Evolutionary conservation across 1,140 invertebrate genomes (phyloP), one percentile per base, ranked within the genome.

Genomic region (Eurosta solidaginis): DNA sequence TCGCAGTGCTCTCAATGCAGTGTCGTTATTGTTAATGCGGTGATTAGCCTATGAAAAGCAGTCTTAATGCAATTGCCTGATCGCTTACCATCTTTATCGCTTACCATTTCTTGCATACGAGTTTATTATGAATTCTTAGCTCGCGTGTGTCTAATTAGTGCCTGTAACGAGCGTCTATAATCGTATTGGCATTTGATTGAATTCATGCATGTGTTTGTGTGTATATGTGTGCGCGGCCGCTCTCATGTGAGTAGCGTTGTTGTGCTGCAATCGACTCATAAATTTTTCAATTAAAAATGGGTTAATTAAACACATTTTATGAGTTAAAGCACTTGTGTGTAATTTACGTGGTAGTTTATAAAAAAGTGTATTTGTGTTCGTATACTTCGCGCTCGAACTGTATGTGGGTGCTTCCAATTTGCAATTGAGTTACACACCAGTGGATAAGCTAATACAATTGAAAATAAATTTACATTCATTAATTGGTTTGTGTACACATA

Each of bases 281-380:
- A 68, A 68, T 68, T 68, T 68, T 68, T 68, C 59, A 68, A 68
- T 68, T 68, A 68, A 68, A 68, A 68, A 68, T 68, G 59, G 59
- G 59, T 68, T 68, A 68, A 68, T 68, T 68, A 68, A 68, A 42
- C 59, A 33, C 59, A 68, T 40, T 68, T 68, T 68, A 68, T 20
- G 59, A 40, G 36, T 20, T 40, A 33, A 20, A 40, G n/a, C 59
- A 20, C 59, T 40, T 40, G 33, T 68, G 36, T 68, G n/a, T n/a
- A n/a, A n/a, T 9, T 20, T 22, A n/a, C 33, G n/a, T n/a, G n/a
- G n/a, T n/a, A 40, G 59, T 42, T 12, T 40, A 42, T 68, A 68
- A 42, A 42, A 63, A 14, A 20, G 6, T 40, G 17, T 20, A 9
- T 42, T 14, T 20, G 20, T 4, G 6, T 10, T 10, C 20, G 29